Evolutionary conservation across 2,888 invertebrate genomes (phyloP), one percentile per base, ranked within the genome.

Genomic region (Drosophila neotestacea): DNA sequence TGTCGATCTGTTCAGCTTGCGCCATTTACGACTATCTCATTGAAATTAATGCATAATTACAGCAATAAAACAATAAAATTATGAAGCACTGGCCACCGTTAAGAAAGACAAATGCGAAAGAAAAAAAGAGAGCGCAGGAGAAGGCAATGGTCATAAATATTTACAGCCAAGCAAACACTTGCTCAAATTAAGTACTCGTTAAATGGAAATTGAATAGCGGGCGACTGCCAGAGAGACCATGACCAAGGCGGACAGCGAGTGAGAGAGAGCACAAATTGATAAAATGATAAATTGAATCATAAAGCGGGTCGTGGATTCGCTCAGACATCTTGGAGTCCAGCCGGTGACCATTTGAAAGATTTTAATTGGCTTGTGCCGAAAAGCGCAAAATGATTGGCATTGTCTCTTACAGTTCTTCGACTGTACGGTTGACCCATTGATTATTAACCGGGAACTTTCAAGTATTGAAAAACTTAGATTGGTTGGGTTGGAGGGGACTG

Each of bases 131-230:
- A 44, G 16, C 61, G 52, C 63, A 59, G 59, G 66, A 55, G 61
- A 62, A 36, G 47, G 64, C 70, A 66, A 70, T 56, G 70, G 74
- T 72, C 73, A 87, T 87, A 89, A 87, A 87, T 85, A 89, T 89
- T 86, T 89, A 86, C 85, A 87, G 75, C 86, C 81, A 77, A 85
- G 78, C 85, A 85, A 88, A 86, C 85, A 88, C 86, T 89, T 87
- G 88, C 79, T 76, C 73, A 79, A 87, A 87, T 87, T 87, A 87
- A 89, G 86, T 85, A 89, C 85, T 88, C 83, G 88, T 85, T 81
- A 89, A 87, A 89, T 77, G 70, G 74, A 81, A 82, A 87, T 83
- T 81, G 85, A 82, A 87, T 87, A 73, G 77, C 78, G 59, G 59
- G 58, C 48, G 59, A 68, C 44, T 51, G 34, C 47, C 34, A 52